These are phyloP conservation scores for Crotalus tigris DNA, from an alignment of 2,113 vertebrate genomes.

Conservation along the genomic window DNA sequence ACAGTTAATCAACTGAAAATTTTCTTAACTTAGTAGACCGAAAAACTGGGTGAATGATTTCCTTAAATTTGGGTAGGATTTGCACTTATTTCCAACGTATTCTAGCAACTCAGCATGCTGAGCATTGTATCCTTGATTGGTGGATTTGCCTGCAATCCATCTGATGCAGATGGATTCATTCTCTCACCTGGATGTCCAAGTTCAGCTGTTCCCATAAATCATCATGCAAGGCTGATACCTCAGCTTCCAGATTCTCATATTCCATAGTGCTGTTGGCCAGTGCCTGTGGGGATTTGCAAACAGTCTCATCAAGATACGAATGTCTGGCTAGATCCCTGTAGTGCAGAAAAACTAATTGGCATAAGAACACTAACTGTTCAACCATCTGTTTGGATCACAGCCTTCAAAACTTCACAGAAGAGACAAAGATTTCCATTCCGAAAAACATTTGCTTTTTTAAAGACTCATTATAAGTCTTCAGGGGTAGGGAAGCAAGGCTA, in stretches of 20 bases:
- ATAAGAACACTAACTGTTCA: background rate
- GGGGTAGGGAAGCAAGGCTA: background rate
- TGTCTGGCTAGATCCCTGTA: background rate
- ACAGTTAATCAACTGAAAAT: background rate
- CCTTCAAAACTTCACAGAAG: background rate
- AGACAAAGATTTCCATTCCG: background rate
- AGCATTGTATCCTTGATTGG: background rate
- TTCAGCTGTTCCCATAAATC: conserved; percentile 96
- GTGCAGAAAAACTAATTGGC: background rate
- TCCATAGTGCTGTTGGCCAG: conserved; percentile 82
- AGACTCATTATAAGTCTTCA: background rate
- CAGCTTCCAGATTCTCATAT: conserved; percentile 88
- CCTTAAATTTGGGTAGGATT: background rate
- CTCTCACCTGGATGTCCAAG: conserved; percentile 84
- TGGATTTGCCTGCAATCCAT: background rate
- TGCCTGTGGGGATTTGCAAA: conserved; percentile 65
- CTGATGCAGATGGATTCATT: background rate
- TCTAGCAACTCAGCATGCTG: background rate
- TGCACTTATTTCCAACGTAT: background rate
- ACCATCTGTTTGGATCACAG: background rate
- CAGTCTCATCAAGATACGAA: conserved; percentile 12
- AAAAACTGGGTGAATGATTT: background rate
- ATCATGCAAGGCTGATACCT: conserved; percentile 87
- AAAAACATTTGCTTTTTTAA: background rate
- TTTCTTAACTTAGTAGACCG: background rate